These are phyloP conservation scores for Hypena proboscidalis DNA, from an alignment of 2,888 invertebrate genomes.

Conservation along the genomic window DNA sequence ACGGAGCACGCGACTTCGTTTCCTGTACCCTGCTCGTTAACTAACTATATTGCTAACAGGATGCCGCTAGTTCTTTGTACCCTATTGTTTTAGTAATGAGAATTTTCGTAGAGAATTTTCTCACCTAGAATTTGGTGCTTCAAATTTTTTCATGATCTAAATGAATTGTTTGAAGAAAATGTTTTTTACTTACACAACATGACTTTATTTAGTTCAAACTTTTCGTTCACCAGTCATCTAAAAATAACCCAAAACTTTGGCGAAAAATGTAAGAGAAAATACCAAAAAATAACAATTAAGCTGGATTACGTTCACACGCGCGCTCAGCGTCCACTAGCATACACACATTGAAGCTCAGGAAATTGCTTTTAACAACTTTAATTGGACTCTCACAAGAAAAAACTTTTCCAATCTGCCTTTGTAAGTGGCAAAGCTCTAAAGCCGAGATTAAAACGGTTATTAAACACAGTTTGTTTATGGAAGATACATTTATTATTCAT, in stretches of 20 bases:
- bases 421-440: slow-evolving; percentile 69
- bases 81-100: slow-evolving; percentile 1
- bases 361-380: slow-evolving; percentile 82
- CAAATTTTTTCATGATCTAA: too few relatives aligned
- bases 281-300: slow-evolving; percentile 45
- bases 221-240: background rate
- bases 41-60: slow-evolving; percentile 8
- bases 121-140: background rate
- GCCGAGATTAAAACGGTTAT: slow-evolving; percentile 68
- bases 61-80: slow-evolving; percentile 12
- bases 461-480: slow-evolving; percentile 56
- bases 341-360: slow-evolving; percentile 64
- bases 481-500: slow-evolving; percentile 45
- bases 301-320: slow-evolving; percentile 33
- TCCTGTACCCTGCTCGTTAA: slow-evolving; percentile 22
- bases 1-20: slow-evolving; percentile 29
- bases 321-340: slow-evolving; percentile 47
- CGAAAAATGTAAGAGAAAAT: slow-evolving; percentile 21
- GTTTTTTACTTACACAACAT: too few relatives aligned
- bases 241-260: slow-evolving; percentile 34
- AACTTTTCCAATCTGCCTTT: slow-evolving; percentile 83
- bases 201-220: too few relatives aligned
- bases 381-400: slow-evolving; percentile 79
- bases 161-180: too few relatives aligned
- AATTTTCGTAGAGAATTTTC: slow-evolving; percentile 1